phyloP scores from a whole-genome alignment of 1,140 invertebrate genomes.

The Zelostemma sp. region DNA sequence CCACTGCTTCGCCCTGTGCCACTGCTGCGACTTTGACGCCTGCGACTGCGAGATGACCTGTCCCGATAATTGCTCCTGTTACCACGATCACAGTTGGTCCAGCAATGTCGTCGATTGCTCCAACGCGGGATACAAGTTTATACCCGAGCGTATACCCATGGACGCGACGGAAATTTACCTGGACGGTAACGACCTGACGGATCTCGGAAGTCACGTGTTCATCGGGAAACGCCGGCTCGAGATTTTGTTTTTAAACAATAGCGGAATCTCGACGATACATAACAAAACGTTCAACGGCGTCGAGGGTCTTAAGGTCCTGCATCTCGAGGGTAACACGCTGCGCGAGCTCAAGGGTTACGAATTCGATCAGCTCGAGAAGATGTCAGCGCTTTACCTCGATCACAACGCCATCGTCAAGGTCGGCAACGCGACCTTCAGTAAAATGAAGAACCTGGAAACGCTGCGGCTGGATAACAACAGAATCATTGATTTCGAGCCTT shows the following conservation, averaged over 20 bases:
- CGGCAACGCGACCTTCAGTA: slow-evolving; percentile 86
- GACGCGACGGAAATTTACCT: slow-evolving; percentile 94
- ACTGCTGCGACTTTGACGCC: too few species aligned
- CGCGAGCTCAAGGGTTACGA: slow-evolving; percentile 86
- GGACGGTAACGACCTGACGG: slow-evolving; percentile 90
- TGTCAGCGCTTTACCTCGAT: slow-evolving; percentile 89
- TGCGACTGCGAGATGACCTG: slow-evolving; percentile 96
- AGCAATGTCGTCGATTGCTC: slow-evolving; percentile 95
- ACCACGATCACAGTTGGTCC: slow-evolving; percentile 94
- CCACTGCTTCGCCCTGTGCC: slow-evolving; percentile 92
- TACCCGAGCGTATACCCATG: slow-evolving; percentile 92
- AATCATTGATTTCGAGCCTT: slow-evolving; percentile 81
- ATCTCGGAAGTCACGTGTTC: slow-evolving; percentile 90
- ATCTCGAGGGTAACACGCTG: slow-evolving; percentile 88
- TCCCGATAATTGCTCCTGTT: slow-evolving; percentile 92
- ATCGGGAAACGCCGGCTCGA: slow-evolving; percentile 90
- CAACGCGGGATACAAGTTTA: slow-evolving; percentile 80
- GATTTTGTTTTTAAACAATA: slow-evolving; percentile 89
- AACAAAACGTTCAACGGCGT: slow-evolving; percentile 93
- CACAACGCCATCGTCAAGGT: slow-evolving; percentile 87
- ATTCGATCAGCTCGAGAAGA: slow-evolving; percentile 83
- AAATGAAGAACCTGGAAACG: slow-evolving; percentile 84
- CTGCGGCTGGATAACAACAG: slow-evolving; percentile 88
- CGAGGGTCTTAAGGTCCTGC: slow-evolving; percentile 80
- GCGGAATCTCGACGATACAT: slow-evolving; percentile 85